These are phyloP conservation scores for Drosophila testacea DNA, from an alignment of 2,888 invertebrate species.

Conservation along the genomic window DNA sequence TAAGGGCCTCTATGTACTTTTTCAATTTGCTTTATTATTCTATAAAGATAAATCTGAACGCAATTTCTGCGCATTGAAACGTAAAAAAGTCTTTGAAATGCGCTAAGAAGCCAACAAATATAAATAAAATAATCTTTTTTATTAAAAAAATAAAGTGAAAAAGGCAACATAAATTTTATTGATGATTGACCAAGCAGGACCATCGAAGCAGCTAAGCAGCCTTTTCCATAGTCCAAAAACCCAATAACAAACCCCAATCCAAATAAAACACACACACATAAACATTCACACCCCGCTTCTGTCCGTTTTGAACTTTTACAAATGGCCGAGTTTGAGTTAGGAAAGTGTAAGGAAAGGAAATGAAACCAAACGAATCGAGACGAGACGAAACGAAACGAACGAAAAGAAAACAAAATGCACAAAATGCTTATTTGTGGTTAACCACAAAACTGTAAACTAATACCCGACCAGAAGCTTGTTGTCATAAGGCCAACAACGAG, in stretches of 20 bases:
- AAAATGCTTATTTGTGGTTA: slow-evolving; percentile 77
- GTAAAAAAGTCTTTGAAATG: slow-evolving; percentile 24
- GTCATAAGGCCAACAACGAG: slow-evolving; percentile 12
- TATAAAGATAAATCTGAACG: slow-evolving; percentile 7
- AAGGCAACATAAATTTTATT: slow-evolving; percentile 41
- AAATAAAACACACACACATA: neutral
- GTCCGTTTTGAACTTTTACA: slow-evolving; percentile 55
- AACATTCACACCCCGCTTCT: slow-evolving; percentile 9
- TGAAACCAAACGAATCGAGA: slow-evolving; percentile 24
- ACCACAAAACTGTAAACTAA: slow-evolving; percentile 76
- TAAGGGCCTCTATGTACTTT: neutral
- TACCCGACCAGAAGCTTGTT: slow-evolving; percentile 38
- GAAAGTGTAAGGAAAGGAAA: slow-evolving; percentile 40
- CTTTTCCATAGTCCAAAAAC: slow-evolving; percentile 19
- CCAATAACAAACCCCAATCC: slow-evolving; percentile 2
- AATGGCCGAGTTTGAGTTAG: slow-evolving; percentile 57
- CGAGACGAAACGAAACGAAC: slow-evolving; percentile 14
- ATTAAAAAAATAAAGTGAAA: slow-evolving; percentile 23
- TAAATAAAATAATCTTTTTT: slow-evolving; percentile 17
- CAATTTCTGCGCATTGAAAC: slow-evolving; percentile 37
- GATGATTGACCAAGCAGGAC: slow-evolving; percentile 51
- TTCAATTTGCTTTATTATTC: neutral
- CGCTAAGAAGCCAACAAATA: slow-evolving; percentile 42
- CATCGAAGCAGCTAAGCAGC: slow-evolving; percentile 35
- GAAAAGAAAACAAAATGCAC: slow-evolving; percentile 68